Base-by-base conservation (phyloP, 2,797 vertebrate species). In the Scarus forsteni region DNA sequence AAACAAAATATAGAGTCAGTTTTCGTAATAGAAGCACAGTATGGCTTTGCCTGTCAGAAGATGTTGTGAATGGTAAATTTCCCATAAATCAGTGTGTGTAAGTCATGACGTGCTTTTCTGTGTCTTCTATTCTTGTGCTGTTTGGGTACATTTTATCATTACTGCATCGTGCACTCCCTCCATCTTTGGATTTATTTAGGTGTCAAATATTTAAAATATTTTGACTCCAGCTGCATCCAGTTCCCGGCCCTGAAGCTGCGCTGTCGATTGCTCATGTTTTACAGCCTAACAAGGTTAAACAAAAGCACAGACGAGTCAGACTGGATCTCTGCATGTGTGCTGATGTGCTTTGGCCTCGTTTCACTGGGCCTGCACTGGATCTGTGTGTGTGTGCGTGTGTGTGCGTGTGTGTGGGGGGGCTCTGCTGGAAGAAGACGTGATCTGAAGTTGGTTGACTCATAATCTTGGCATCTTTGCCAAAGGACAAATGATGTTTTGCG, bases 381-480 rank as follows among this genome's bases (percentile, higher is more conserved):
- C n/a, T 49, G 46, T 49, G 46, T 16, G 46, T 48, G 46, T 16
- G 46, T 48, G n/a, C n/a, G 43, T 44, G 43, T 15, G 43, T 44
- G 43, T 44, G 43, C 14, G 43, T 19, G 39, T 58, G 38, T 65
- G 15, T 56, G 14, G 10, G 51, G 15, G 51, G 10, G 19, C 56
- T 75, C 55, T 53, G 69, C 53, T 61, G 66, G 71, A 83, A 45
- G 64, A 77, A 56, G 63, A 67, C 51, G 13, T 58, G 56, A 16
- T 79, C 64, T 83, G 53, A 85, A 81, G 81, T 80, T 59, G 48
- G 66, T 84, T 79, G 86, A 82, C 72, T 87, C 84, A 83, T 74
- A 58, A 71, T 83, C 64, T 80, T 51, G 43, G 43, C 14, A 27
- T 45, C 52, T 38, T 54, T 5, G 79, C 79, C 53, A 62, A 40